A percentile compares a stretch with the other conserved stretches of the same genome.
Conservation (phyloP, 1,140 invertebrate genomes). For the Sinella curviseta region DNA sequence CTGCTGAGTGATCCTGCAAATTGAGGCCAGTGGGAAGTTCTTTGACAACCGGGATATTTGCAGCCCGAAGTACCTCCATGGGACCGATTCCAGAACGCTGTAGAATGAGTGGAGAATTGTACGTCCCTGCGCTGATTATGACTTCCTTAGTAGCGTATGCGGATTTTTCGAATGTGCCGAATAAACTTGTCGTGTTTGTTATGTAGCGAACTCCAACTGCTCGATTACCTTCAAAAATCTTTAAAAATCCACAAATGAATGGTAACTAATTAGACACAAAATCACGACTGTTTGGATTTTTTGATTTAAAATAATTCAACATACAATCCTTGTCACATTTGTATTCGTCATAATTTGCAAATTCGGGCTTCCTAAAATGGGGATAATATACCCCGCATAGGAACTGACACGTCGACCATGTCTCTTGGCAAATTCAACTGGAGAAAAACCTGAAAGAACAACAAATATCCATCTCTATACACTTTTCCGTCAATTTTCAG, state of each 20-base stretch:
- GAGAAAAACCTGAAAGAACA: no score
- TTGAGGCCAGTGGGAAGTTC: constrained; percentile 61
- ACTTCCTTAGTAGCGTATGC: constrained; percentile 49
- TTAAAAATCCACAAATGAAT: background rate
- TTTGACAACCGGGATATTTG: constrained; percentile 32
- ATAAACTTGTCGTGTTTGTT: background rate
- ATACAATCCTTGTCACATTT: background rate
- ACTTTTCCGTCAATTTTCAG: no score
- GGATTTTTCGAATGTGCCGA: background rate
- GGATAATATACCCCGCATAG: constrained; percentile 31
- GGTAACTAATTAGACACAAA: background rate
- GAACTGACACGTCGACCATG: constrained; percentile 18
- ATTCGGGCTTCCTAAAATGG: background rate
- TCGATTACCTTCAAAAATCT: background rate
- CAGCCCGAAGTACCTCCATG: constrained; percentile 50
- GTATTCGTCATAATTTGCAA: background rate
- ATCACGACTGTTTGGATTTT: background rate
- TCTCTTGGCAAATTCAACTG: constrained; percentile 21
- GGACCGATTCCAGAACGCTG: constrained; percentile 56
- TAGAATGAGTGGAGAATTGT: constrained; percentile 51
- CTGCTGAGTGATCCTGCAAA: constrained; percentile 50
- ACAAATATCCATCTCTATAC: no score
- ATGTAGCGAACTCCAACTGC: background rate
- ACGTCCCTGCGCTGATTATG: constrained; percentile 51
- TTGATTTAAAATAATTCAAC: no score